Evolutionary conservation across 2,113 vertebrate genomes (phyloP).

Genomic region (Bos javanicus): DNA sequence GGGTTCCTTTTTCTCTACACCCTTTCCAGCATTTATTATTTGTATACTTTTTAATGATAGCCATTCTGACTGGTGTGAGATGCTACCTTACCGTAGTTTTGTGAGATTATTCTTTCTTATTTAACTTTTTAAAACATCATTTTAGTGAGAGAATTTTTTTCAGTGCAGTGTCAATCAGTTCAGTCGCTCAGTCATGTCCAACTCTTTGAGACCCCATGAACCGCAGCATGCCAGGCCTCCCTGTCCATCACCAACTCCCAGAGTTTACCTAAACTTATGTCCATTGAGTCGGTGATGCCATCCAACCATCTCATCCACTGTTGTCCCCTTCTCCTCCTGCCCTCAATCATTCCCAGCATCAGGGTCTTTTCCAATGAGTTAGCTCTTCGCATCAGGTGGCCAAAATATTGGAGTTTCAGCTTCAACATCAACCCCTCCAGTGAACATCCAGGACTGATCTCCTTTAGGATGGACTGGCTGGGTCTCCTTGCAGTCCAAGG

Average conservation of each 20-base stretch:
- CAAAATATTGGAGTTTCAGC: not conserved
- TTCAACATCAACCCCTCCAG: not conserved
- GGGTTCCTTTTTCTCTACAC: not conserved
- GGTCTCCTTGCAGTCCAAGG: not conserved
- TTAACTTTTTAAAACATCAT: not conserved
- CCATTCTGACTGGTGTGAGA: not conserved
- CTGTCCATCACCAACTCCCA: not conserved
- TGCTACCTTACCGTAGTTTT: not conserved
- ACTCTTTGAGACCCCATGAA: not conserved
- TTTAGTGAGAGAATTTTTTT: not conserved
- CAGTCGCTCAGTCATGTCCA: not conserved
- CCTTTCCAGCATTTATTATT: not conserved
- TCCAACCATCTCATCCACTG: not conserved
- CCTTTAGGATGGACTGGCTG: not conserved
- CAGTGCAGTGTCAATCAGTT: not conserved
- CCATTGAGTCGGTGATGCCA: not conserved
- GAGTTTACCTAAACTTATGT: not conserved
- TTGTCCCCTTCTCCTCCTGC: not conserved
- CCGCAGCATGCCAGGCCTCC: not conserved
- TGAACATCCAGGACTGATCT: not conserved
- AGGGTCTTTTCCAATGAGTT: not conserved
- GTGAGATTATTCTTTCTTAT: not conserved
- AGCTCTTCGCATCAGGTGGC: not conserved
- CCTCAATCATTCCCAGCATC: not conserved
- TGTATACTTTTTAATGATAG: not conserved